A percentile compares a stretch with the other conserved stretches of the same genome.
phyloP scores from a whole-genome alignment of 2,113 vertebrate genomes.

The Miniopterus natalensis region DNA sequence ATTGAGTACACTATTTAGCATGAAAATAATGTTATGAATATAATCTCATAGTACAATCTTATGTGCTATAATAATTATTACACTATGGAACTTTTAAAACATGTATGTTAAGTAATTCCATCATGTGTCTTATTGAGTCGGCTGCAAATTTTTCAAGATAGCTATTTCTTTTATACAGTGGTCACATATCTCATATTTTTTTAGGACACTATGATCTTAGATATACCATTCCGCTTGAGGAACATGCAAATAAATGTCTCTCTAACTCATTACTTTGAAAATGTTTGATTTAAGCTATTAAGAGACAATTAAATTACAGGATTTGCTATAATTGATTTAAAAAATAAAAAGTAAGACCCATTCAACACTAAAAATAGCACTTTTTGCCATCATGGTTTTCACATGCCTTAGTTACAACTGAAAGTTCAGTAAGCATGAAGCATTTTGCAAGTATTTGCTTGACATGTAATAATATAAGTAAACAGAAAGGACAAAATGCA shows the following conservation, averaged over 20 bases:
- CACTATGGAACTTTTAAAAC: not conserved
- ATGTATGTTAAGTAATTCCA: not conserved
- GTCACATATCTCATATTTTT: not conserved
- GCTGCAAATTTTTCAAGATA: not conserved
- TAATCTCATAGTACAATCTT: not conserved
- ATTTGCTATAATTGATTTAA: not conserved
- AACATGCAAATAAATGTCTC: not conserved
- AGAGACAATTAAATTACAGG: not conserved
- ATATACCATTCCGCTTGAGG: not conserved
- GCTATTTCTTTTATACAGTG: not conserved
- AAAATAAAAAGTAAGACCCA: not conserved
- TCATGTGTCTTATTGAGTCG: not conserved
- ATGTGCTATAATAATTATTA: not conserved
- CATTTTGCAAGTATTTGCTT: not conserved
- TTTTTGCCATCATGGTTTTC: not conserved
- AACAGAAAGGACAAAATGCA: not conserved
- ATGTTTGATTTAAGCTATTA: conserved; percentile 13
- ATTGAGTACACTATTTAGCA: not conserved
- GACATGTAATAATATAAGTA: conserved; percentile 17
- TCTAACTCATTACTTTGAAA: not conserved
- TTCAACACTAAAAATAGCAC: not conserved
- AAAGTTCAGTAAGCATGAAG: conserved; percentile 48
- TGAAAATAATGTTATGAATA: not conserved
- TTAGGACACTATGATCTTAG: not conserved
- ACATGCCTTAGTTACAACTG: not conserved